These are phyloP conservation scores for Cydia pomonella DNA, from an alignment of 1,140 invertebrate species.

Conservation along the genomic window DNA sequence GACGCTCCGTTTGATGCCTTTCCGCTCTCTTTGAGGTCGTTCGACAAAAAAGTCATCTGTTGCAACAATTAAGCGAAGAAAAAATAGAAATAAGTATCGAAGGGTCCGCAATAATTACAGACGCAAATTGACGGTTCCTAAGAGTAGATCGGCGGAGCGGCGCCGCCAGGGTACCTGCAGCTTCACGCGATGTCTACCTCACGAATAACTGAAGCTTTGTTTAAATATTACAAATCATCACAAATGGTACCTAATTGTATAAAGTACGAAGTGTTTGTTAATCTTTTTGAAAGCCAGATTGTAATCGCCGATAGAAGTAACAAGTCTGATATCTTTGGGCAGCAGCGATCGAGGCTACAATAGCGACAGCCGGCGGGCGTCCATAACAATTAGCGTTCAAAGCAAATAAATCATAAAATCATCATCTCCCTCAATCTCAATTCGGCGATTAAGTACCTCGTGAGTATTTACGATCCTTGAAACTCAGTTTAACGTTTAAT, in stretches of 20 bases:
- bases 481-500: constrained; percentile 7
- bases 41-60: constrained; percentile 81
- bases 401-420: constrained; percentile 66
- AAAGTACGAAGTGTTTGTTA: constrained; percentile 4
- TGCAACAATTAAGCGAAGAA: constrained; percentile 78
- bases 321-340: constrained; percentile 15
- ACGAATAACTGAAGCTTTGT: neutral
- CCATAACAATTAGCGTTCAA: constrained; percentile 56
- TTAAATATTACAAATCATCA: constrained; percentile 16
- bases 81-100: constrained; percentile 80
- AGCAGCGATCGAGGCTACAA: constrained; percentile 42
- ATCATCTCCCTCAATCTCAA: constrained; percentile 50
- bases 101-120: constrained; percentile 80
- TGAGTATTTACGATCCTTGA: constrained; percentile 6
- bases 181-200: constrained; percentile 54
- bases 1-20: constrained; percentile 79
- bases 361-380: constrained; percentile 47
- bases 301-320: constrained; percentile 19
- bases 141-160: constrained; percentile 63
- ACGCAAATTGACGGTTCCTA: constrained; percentile 77
- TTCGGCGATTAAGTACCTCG: constrained; percentile 41
- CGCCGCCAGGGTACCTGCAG: constrained; percentile 69
- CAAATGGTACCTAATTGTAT: constrained; percentile 1
- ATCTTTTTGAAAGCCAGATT: constrained; percentile 8
- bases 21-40: constrained; percentile 79